Evolutionary conservation across 2,888 invertebrate species (phyloP).

Genomic region (Mystacides longicornis): DNA sequence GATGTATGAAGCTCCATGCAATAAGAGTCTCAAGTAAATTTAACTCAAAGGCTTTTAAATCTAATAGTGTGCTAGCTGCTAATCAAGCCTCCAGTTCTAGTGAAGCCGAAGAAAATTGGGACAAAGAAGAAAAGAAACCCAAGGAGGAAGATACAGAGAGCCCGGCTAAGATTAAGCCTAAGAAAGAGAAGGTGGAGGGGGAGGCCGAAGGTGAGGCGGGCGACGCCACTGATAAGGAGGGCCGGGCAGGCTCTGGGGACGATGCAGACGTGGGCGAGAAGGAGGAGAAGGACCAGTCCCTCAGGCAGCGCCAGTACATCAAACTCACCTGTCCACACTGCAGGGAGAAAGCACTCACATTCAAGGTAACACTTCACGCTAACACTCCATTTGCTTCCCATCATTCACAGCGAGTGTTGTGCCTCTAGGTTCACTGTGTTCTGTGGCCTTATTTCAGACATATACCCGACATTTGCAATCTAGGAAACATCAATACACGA

Average conservation of each 20-base stretch:
- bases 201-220: constrained; percentile 33
- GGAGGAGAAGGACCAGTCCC: constrained; percentile 30
- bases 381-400: neutral
- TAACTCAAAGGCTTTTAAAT: constrained; percentile 18
- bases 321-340: constrained; percentile 74
- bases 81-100: constrained; percentile 22
- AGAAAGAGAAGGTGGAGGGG: constrained; percentile 26
- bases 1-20: no score
- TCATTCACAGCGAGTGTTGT: neutral
- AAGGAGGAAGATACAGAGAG: constrained; percentile 29
- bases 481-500: constrained; percentile 61
- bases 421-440: neutral
- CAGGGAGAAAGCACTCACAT: constrained; percentile 64
- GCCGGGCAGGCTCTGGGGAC: constrained; percentile 44
- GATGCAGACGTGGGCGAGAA: constrained; percentile 28
- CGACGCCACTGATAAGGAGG: constrained; percentile 49
- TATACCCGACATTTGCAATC: constrained; percentile 69
- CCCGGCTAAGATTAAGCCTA: constrained; percentile 19
- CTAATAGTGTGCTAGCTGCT: constrained; percentile 18
- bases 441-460: constrained; percentile 39
- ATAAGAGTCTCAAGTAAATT: neutral
- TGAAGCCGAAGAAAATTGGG: constrained; percentile 29
- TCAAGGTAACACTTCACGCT: constrained; percentile 46
- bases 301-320: constrained; percentile 50
- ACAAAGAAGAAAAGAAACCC: constrained; percentile 29